Evolutionary conservation across 2,888 invertebrate species (phyloP).

Genomic region (Galeopsomyia nigrocyanea): DNA sequence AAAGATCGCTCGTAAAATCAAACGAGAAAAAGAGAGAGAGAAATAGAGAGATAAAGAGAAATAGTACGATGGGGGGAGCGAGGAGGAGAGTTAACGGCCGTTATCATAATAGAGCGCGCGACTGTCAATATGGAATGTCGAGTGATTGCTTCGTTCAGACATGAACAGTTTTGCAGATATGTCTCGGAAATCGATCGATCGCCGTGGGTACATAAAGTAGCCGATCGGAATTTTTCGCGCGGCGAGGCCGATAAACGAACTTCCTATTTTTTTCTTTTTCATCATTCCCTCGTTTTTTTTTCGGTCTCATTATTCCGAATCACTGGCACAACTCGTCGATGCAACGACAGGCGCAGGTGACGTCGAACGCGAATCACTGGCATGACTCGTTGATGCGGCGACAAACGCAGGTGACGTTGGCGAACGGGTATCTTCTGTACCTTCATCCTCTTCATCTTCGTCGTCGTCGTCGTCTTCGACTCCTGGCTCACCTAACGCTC

Average conservation of each 20-base stretch:
- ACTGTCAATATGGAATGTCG: slow-evolving; percentile 3
- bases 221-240: background rate
- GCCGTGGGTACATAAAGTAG: no score
- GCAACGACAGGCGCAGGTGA: slow-evolving; percentile 8
- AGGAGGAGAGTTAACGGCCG: no score
- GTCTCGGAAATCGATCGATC: background rate
- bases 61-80: no score
- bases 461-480: slow-evolving; percentile 79
- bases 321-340: background rate
- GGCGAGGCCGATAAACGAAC: slow-evolving; percentile 9
- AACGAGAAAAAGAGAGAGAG: no score
- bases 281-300: background rate
- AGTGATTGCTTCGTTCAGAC: slow-evolving; percentile 30
- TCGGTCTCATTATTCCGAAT: slow-evolving; percentile 3
- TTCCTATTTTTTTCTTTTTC: background rate
- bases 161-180: slow-evolving; percentile 31
- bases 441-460: slow-evolving; percentile 9
- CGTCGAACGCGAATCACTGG: background rate
- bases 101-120: slow-evolving; percentile 11
- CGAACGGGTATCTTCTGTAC: background rate
- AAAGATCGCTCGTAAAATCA: no score
- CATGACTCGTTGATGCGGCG: background rate
- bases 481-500: slow-evolving; percentile 86
- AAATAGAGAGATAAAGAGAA: no score
- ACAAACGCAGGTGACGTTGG: slow-evolving; percentile 11